These are phyloP conservation scores for Archocentrus centrarchus DNA, from an alignment of 2,113 vertebrate species.

Conservation along the genomic window DNA sequence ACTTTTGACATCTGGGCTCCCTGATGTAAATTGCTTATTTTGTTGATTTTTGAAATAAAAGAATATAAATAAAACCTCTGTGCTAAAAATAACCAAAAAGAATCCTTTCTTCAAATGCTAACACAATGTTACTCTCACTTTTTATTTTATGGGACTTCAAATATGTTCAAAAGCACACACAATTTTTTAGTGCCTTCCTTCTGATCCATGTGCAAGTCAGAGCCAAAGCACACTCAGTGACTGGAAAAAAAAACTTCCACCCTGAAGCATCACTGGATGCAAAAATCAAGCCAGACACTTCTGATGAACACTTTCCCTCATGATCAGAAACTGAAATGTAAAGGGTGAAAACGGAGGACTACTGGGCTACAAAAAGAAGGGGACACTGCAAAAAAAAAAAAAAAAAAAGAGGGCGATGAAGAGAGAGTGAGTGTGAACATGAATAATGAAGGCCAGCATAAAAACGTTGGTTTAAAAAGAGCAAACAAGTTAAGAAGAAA, in stretches of 20 bases:
- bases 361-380: background rate
- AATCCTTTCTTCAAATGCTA: background rate
- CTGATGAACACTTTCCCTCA: slow-evolving; percentile 20
- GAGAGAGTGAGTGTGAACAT: background rate
- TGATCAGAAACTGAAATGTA: slow-evolving; percentile 11
- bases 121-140: background rate
- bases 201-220: slow-evolving; percentile 9
- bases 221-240: background rate
- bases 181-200: slow-evolving; percentile 16
- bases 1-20: background rate
- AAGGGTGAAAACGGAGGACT: background rate
- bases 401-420: background rate
- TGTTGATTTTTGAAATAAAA: background rate
- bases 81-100: no score
- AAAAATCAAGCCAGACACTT: slow-evolving; percentile 18
- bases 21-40: no score
- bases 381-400: background rate
- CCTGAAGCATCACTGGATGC: slow-evolving; percentile 25
- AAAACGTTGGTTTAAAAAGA: slow-evolving; percentile 4
- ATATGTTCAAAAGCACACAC: background rate
- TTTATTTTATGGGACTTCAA: background rate
- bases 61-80: no score
- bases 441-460: background rate
- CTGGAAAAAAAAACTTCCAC: slow-evolving; percentile 32
- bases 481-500: slow-evolving; percentile 25